These are phyloP conservation scores for Nemotelus nigrinus DNA, from an alignment of 2,888 invertebrate species.

Conservation along the genomic window DNA sequence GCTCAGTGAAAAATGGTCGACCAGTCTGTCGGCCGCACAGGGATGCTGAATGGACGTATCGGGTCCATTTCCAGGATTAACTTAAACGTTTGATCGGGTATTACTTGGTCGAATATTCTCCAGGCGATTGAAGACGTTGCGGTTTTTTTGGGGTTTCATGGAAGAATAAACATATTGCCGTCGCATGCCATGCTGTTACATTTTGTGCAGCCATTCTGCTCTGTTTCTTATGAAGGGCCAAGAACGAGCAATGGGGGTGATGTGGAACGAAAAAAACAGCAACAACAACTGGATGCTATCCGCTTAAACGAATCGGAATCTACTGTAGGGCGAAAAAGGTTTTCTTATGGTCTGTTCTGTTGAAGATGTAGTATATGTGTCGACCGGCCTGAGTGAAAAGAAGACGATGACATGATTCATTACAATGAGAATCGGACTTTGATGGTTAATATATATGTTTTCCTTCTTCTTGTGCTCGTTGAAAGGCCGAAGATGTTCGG, in stretches of 20 bases:
- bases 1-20: constrained; percentile 38
- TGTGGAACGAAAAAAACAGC: no score
- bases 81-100: constrained; percentile 50
- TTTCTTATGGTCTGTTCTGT: no score
- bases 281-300: no score
- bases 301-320: no score
- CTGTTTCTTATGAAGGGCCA: no score
- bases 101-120: constrained; percentile 35
- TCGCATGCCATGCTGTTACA: not conserved
- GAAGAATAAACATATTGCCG: constrained; percentile 3
- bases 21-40: constrained; percentile 31
- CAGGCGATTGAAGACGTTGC: constrained; percentile 27
- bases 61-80: constrained; percentile 49
- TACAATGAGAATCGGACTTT: not conserved
- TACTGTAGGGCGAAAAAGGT: no score
- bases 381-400: no score
- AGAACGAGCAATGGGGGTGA: no score
- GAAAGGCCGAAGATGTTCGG: not conserved
- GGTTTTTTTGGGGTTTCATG: constrained; percentile 26
- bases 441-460: not conserved
- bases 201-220: no score
- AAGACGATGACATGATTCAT: constrained; percentile 9
- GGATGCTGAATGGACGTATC: constrained; percentile 47
- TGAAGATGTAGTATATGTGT: no score
- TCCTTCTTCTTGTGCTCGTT: not conserved